A percentile compares a stretch with the other conserved stretches of the same genome.
phyloP scores from a whole-genome alignment of 2,888 invertebrate genomes.

The Volucella zonaria region DNA sequence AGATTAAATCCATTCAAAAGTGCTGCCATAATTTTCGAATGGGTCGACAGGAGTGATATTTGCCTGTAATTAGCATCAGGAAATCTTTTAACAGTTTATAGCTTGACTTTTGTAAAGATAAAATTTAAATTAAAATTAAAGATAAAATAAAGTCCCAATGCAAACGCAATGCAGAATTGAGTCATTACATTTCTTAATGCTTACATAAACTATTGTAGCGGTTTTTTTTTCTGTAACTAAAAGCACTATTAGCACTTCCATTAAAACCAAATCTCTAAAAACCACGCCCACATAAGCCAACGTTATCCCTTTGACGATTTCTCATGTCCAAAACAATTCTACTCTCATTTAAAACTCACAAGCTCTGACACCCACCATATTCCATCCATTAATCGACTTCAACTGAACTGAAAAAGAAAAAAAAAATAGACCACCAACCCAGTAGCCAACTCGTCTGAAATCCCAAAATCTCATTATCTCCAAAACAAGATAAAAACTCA shows the following conservation, averaged over 20 bases:
- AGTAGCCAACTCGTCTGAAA: constrained; percentile 10
- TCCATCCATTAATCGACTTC: constrained; percentile 10
- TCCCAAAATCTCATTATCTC: constrained; percentile 33
- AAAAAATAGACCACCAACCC: not conserved
- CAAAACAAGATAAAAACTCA: constrained; percentile 7
- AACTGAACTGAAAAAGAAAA: not conserved
- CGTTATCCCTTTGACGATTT: constrained; percentile 11
- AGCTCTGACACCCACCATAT: not conserved
- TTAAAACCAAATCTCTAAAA: not conserved
- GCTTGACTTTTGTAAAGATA: too few species aligned
- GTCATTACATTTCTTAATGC: too few species aligned
- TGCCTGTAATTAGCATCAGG: too few species aligned
- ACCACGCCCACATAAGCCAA: not conserved
- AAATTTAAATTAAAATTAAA: too few species aligned
- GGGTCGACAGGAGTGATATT: too few species aligned
- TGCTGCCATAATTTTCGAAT: too few species aligned
- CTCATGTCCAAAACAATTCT: constrained; percentile 30
- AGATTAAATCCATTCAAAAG: too few species aligned
- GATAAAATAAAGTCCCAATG: too few species aligned
- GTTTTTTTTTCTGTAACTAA: not conserved
- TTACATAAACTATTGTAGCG: not conserved
- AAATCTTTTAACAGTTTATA: too few species aligned
- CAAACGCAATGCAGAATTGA: too few species aligned
- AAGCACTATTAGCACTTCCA: constrained; percentile 11
- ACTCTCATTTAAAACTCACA: not conserved